phyloP scores from a whole-genome alignment of 2,888 invertebrate species.

The Blomia tropicalis region DNA sequence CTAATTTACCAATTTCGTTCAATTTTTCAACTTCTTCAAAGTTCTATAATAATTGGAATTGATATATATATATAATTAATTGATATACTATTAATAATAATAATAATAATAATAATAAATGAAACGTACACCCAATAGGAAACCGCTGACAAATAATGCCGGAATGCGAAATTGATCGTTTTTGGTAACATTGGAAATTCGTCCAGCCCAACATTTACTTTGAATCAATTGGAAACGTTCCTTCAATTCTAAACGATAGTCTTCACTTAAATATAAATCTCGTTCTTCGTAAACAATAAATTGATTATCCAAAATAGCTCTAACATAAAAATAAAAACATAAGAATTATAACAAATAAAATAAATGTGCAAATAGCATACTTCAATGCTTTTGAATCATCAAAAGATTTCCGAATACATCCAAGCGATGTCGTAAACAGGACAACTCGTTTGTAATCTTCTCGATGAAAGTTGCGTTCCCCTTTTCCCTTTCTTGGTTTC shows the following conservation, averaged over 20 bases:
- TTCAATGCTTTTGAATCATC: constrained; percentile 21
- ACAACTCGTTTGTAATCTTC: constrained; percentile 22
- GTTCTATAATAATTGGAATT: neutral
- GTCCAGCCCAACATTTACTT: neutral
- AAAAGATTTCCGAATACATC: constrained; percentile 22
- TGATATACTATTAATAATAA: neutral
- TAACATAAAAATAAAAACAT: neutral
- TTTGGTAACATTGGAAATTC: neutral
- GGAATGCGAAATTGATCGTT: constrained; percentile 10
- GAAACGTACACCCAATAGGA: constrained; percentile 22
- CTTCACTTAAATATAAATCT: constrained; percentile 22
- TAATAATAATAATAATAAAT: neutral
- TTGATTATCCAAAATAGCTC: constrained; percentile 22
- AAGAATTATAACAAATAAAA: neutral
- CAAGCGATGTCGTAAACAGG: constrained; percentile 22
- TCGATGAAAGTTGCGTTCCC: constrained; percentile 11
- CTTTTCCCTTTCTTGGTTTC: constrained; percentile 13
- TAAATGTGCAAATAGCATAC: neutral
- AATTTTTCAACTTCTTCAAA: constrained; percentile 19
- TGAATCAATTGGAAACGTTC: constrained; percentile 12
- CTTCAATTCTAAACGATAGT: constrained; percentile 16
- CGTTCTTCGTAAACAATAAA: constrained; percentile 23
- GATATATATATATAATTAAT: neutral
- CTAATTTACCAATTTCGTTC: constrained; percentile 21
- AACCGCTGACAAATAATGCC: constrained; percentile 21